Conservation (phyloP, 2,113 vertebrate genomes). For the Chaetorhynchus papuensis region DNA sequence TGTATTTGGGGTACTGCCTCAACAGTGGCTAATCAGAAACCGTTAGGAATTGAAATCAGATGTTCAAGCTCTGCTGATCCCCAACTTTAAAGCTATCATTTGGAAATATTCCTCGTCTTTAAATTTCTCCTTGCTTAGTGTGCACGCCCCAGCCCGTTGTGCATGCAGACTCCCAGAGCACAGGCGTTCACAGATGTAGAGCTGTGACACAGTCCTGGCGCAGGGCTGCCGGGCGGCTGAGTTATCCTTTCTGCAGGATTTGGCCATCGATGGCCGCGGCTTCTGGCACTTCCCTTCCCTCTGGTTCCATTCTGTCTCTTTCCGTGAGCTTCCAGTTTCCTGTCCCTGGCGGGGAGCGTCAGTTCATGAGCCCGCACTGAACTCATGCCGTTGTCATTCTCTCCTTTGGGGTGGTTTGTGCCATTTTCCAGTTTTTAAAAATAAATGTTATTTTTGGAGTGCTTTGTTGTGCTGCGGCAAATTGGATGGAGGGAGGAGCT, state of each 20-base stretch:
- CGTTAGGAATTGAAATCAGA: not conserved
- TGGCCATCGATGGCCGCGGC: not conserved
- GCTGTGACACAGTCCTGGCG: not conserved
- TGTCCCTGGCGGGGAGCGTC: slow-evolving; percentile 22
- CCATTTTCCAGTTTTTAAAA: slow-evolving; percentile 53
- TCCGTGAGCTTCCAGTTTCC: not conserved
- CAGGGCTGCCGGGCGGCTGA: not conserved
- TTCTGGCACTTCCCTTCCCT: not conserved
- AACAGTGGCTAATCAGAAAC: not conserved
- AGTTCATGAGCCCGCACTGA: not conserved
- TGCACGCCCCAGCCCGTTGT: not conserved
- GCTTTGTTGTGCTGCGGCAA: not conserved
- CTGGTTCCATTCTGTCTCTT: slow-evolving; percentile 36
- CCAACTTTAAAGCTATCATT: not conserved
- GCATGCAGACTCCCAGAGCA: not conserved
- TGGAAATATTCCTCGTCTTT: not conserved
- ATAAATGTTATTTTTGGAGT: slow-evolving; percentile 50
- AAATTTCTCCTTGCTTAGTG: not conserved
- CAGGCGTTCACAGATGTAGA: not conserved
- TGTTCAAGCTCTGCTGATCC: not conserved
- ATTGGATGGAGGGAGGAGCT: not conserved
- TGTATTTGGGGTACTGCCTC: not conserved
- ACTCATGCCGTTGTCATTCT: slow-evolving; percentile 31
- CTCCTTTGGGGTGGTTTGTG: slow-evolving; percentile 31
- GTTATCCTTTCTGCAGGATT: not conserved